Evolutionary conservation across 2,113 vertebrate genomes (phyloP), one percentile per base, ranked within the genome.

Genomic region (Astatotilapia flaviijosephi): DNA sequence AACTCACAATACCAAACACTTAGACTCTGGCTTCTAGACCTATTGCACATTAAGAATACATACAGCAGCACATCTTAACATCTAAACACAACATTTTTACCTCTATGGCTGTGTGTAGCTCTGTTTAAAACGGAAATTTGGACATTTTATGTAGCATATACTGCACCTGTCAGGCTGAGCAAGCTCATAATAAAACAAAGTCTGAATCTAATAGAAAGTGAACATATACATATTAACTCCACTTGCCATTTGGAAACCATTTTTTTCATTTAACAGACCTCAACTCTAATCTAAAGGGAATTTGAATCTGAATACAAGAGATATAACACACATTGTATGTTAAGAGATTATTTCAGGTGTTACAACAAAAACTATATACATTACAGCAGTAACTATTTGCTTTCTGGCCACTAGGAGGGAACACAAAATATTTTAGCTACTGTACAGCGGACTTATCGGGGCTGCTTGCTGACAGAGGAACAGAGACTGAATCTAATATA

Each of bases 121-220:
- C 23, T 31, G 45, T 77, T 31, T 80, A 83, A 82, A 65, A 75
- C 4, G 2, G 14, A 21, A 80, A 21, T 60, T 31, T 60, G 56
- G 75, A 28, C 11, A 54, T 42, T 88, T 92, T 73, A 82, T 83
- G 62, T 23, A 56, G 56, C 51, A 26, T 79, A 81, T 9, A 5
- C 28, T 65, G 79, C 55, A 85, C 47, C 51, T 56, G 8, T 82
- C 79, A 35, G 13, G 37, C 68, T 15, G 51, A 19, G 8, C 68
- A 84, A 65, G 51, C 77, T 75, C 45, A n/a, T 51, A 28, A 75
- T 23, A 47, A 75, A 47, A 75, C 14, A 75, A 47, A 19, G 14
- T 47, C 0, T 75, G 1, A 47, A 47, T 19, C 40, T 11, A 75
- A 28, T 47, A 28, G 40, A 87, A 19, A 35, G 26, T 35, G 37